Percentiles rank a stretch among this genome's conserved stretches.
Conservation (phyloP, 2,888 invertebrate species). For the Urechis unicinctus region DNA sequence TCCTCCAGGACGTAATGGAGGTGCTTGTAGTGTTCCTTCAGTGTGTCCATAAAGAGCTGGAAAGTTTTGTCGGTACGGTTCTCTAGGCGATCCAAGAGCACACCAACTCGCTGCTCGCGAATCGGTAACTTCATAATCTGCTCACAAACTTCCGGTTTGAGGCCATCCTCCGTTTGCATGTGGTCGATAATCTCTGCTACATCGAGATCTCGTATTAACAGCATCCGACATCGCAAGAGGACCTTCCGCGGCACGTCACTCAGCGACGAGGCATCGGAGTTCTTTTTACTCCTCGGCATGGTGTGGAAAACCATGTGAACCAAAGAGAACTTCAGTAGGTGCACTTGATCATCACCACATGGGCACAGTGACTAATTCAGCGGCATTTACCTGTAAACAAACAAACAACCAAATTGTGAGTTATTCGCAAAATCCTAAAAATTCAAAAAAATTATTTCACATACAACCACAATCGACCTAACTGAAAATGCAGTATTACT, state of each 20-base stretch:
- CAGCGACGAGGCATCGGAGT: background rate
- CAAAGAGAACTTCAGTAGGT: too few species aligned
- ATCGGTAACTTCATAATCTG: conserved; percentile 3
- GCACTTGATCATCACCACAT: too few species aligned
- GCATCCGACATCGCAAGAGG: conserved; percentile 19
- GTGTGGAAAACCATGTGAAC: too few species aligned
- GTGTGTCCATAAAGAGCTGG: conserved; percentile 18
- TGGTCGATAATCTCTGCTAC: conserved; percentile 10
- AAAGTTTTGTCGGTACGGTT: conserved; percentile 16
- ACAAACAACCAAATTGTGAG: too few species aligned
- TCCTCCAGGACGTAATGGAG: conserved; percentile 18
- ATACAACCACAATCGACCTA: too few species aligned
- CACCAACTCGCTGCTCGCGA: conserved; percentile 14
- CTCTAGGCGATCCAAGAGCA: conserved; percentile 21
- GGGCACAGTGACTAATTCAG: too few species aligned
- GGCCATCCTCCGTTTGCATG: conserved; percentile 9
- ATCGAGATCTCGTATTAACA: conserved; percentile 21
- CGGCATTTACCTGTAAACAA: too few species aligned
- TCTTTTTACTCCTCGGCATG: background rate
- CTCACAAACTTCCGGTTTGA: conserved; percentile 5
- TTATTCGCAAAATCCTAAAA: too few species aligned
- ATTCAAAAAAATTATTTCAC: too few species aligned
- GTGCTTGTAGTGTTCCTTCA: conserved; percentile 19
- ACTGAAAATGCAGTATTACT: too few species aligned
- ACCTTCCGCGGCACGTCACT: conserved; percentile 10